Base-by-base conservation (phyloP, 1,140 invertebrate species). In the Neodiprion fabricii region DNA sequence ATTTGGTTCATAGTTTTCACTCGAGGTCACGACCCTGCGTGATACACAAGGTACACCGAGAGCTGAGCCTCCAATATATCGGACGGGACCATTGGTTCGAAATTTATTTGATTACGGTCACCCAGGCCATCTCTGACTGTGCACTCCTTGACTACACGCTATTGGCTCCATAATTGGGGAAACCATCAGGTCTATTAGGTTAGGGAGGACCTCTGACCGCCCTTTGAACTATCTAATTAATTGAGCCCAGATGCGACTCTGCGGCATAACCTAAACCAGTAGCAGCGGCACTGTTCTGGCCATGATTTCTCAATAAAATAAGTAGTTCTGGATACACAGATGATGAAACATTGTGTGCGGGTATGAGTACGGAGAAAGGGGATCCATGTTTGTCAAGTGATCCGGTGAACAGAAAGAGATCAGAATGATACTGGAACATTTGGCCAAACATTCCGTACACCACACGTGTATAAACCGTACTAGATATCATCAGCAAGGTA, bases 81-180 rank as follows among this genome's bases (percentile, higher is more conserved):
- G 5, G 28, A 40, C n/a, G 53, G 4, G 53, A 5, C 53, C 53
- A 61, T 61, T 61, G 53, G 53, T 17, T 61, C 5, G n/a, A 9
- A 79, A 77, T 81, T 78, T 78, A 79, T 78, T 79, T 76, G 69
- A 79, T 79, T 75, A 71, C 50, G 21, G n/a, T 47, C 72, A 49
- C 72, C 21, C 67, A 61, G 66, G 70, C 74, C 75, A 69, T 67
- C 66, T 78, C 74, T 72, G 53, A 78, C 66, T 61, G 11, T 61
- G 53, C 53, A 61, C 53, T 70, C 49, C 28, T 47, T 7, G 50
- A 14, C 65, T 17, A 10, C 50, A 61, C 65, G 70, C 50, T 53
- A 40, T 69, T 53, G 48, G 67, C 70, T 69, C 40, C 67, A 23
- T 74, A 40, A 74, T 68, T 68, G 67, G 72, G 61, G 72, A 71